Base-by-base conservation (phyloP, 2,113 vertebrate genomes). In the Oryzias javanicus region DNA sequence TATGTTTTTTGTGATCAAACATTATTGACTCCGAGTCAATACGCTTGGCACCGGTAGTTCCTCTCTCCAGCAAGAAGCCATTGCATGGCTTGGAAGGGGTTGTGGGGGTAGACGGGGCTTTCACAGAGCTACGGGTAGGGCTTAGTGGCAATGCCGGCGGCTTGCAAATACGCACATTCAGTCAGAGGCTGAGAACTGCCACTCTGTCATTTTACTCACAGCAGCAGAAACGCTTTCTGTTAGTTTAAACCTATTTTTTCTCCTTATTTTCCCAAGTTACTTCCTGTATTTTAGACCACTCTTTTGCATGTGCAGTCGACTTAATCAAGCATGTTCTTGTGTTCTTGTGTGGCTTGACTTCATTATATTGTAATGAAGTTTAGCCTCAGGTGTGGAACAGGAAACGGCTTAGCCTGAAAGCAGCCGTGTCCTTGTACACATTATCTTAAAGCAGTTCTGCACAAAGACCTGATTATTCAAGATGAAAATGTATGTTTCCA, bases 1-100 rank as follows among this genome's bases (percentile, higher is more conserved):
- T 45, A 84, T 90, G 80, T 88, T 87, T 35, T 89, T 88, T 77
- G 83, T 85, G 86, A 90, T 92, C 86, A 88, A 89, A 89, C 86
- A 86, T 89, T 90, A 92, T 91, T 88, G 87, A 91, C 86, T 89
- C 52, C 10, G 58, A 66, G 80, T 90, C 88, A 52, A 91, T 90
- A 91, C 87, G 83, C 86, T 83, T 90, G 89, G 82, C 85, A 88
- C 86, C 85, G 82, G 87, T 78, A 85, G 78, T 84, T 79, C 78
- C 73, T 85, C 72, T 78, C 67, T 67, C 56, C 65, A 61, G 82
- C 77, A 59, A 20, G 49, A 72, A 55, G 60, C 53, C 68, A 20
- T 72, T 55, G 73, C 70, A 70, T 59, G 66, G 45, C 46, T 55
- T 19, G 40, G 49, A 5, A 35, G 19, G 55, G 62, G 56, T 7